Evolutionary conservation across 1,140 invertebrate species (phyloP), one percentile per base, ranked within the genome.

Genomic region (Sipha flava): DNA sequence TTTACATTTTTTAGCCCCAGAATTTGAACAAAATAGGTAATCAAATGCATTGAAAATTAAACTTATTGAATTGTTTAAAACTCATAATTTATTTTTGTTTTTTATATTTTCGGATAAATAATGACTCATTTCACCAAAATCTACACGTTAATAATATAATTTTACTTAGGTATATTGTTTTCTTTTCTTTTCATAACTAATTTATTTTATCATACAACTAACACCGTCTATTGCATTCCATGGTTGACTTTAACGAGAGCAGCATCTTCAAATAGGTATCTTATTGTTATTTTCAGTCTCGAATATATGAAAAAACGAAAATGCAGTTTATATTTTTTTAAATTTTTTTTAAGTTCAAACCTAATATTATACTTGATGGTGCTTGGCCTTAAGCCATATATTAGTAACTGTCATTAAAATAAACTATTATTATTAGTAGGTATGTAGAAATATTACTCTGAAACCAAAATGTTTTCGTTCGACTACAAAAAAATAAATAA

Each of bases 221-320:
- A 43, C 21, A 43, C 34, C 7, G 3, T 66, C 16, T 59, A 12
- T 77, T 73, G 70, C 70, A 73, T 73, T 73, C 70, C 70, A 73
- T 52, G 47, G 23, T 31, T 26, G 4, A 45, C 40, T 45, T 9
- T 7, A 31, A 59, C 29, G 29, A n/a, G n/a, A n/a, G n/a, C n/a
- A n/a, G n/a, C n/a, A n/a, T n/a, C n/a, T n/a, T n/a, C n/a, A n/a
- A n/a, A n/a, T n/a, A n/a, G n/a, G n/a, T n/a, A n/a, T n/a, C n/a
- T n/a, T n/a, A 64, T 26, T 40, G n/a, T 64, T 70, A 45, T 70
- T 43, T 70, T n/a, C 21, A 2, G 23, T 45, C 21, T 23, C 23
- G 14, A 23, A 45, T n/a, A n/a, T n/a, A n/a, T n/a, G n/a, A n/a
- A n/a, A n/a, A n/a, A n/a, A n/a, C n/a, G n/a, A n/a, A n/a, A 59